Percentiles rank a stretch among this genome's conserved stretches.
phyloP scores from a whole-genome alignment of 2,113 vertebrate species.

The Spea bombifrons region DNA sequence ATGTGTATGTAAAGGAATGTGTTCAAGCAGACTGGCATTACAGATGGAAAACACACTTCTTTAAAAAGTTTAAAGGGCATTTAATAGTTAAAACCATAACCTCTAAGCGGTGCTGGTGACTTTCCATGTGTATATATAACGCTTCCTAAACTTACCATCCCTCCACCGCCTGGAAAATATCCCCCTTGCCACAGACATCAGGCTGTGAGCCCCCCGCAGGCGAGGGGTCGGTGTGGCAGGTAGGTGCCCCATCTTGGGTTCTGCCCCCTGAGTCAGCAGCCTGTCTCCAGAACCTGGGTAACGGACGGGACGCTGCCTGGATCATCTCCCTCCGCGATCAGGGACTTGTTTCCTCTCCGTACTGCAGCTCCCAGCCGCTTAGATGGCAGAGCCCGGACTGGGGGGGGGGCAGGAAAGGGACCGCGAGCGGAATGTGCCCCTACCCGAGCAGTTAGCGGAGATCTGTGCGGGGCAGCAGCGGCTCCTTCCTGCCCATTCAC shows the following conservation, averaged over 20 bases:
- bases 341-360: not conserved
- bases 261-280: not conserved
- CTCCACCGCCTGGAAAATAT: conserved; percentile 28
- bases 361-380: not conserved
- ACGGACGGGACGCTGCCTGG: not conserved
- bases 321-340: conserved; percentile 4
- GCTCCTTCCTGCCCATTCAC: not conserved
- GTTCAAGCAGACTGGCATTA: too few species aligned
- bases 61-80: too few species aligned
- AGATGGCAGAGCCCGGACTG: not conserved
- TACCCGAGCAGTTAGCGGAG: not conserved
- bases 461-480: not conserved
- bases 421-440: not conserved
- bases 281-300: not conserved
- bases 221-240: not conserved
- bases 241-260: not conserved
- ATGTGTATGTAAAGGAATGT: too few species aligned
- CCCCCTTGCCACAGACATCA: not conserved
- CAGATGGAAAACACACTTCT: too few species aligned
- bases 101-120: too few species aligned
- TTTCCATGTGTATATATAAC: too few species aligned
- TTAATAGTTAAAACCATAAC: too few species aligned
- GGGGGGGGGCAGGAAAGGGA: too few species aligned
- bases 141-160: conserved; percentile 6
- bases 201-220: not conserved